Evolutionary conservation across 2,797 vertebrate genomes (phyloP).

Genomic region (Rhinophrynus dorsalis): DNA sequence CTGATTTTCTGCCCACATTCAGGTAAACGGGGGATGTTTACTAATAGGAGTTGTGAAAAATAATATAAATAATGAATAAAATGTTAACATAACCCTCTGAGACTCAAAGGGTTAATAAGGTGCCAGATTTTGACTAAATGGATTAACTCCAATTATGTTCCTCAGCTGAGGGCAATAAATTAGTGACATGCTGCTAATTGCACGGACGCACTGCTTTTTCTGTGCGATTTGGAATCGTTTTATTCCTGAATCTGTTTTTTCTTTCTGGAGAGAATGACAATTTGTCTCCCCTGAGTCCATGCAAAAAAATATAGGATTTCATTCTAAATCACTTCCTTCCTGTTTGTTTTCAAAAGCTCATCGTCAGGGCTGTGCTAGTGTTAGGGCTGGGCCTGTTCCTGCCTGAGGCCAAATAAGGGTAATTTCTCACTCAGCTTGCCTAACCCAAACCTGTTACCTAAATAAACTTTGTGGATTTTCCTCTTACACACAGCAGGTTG

Average conservation of each 20-base stretch:
- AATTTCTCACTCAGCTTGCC: conserved; percentile 14
- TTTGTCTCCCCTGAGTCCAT: not conserved
- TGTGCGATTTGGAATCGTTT: not conserved
- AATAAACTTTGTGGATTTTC: conserved; percentile 3
- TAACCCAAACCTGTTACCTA: conserved; percentile 30
- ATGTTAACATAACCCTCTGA: no score
- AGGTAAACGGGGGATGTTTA: no score
- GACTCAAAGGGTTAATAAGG: no score
- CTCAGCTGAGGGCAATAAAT: not conserved
- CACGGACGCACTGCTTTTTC: not conserved
- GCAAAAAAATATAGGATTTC: conserved; percentile 21
- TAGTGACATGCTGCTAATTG: conserved; percentile 29
- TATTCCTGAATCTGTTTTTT: not conserved
- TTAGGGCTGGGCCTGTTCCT: not conserved
- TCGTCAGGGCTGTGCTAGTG: not conserved
- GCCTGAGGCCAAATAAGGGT: conserved; percentile 24
- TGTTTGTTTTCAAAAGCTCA: conserved; percentile 21
- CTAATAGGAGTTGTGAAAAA: no score
- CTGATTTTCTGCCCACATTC: no score
- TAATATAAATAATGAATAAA: no score
- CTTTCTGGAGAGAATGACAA: conserved; percentile 7
- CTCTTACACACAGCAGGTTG: not conserved
- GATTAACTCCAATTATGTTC: conserved; percentile 17
- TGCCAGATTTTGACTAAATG: no score
- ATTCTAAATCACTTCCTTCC: conserved; percentile 47